These are phyloP conservation scores for Tetrapedia diversipes DNA, from an alignment of 2,888 invertebrate species.

Conservation along the genomic window DNA sequence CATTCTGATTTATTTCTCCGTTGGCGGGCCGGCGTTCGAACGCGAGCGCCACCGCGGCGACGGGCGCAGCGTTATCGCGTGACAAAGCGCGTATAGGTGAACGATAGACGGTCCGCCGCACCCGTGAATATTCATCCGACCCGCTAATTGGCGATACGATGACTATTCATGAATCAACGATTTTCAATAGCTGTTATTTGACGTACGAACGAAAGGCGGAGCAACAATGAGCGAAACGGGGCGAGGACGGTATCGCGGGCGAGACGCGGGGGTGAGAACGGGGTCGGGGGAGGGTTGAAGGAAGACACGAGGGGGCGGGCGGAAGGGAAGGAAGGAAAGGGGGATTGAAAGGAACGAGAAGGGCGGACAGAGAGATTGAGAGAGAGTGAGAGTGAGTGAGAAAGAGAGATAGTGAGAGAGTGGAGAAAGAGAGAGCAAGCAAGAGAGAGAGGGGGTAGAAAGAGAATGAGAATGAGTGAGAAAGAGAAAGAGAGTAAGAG, in stretches of 20 bases:
- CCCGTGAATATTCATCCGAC: constrained; percentile 80
- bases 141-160: constrained; percentile 81
- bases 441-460: no score
- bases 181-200: constrained; percentile 80
- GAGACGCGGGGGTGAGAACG: not conserved
- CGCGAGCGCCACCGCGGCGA: constrained; percentile 19
- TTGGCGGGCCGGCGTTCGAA: constrained; percentile 32
- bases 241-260: not conserved
- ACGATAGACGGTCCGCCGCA: constrained; percentile 68
- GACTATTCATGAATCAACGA: constrained; percentile 81
- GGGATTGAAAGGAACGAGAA: constrained; percentile 20
- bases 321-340: not conserved
- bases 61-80: constrained; percentile 68
- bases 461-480: no score
- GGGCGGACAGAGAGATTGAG: no score
- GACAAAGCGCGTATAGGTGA: constrained; percentile 72
- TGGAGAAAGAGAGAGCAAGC: no score
- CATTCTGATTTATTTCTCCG: constrained; percentile 56
- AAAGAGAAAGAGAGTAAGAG: no score
- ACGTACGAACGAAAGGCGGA: constrained; percentile 64
- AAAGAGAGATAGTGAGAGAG: no score
- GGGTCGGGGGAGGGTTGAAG: not conserved
- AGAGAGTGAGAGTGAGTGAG: no score
- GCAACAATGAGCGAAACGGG: constrained; percentile 39
- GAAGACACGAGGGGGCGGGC: constrained; percentile 3